phyloP scores from a whole-genome alignment of 2,113 vertebrate genomes.

The Trichechus manatus region DNA sequence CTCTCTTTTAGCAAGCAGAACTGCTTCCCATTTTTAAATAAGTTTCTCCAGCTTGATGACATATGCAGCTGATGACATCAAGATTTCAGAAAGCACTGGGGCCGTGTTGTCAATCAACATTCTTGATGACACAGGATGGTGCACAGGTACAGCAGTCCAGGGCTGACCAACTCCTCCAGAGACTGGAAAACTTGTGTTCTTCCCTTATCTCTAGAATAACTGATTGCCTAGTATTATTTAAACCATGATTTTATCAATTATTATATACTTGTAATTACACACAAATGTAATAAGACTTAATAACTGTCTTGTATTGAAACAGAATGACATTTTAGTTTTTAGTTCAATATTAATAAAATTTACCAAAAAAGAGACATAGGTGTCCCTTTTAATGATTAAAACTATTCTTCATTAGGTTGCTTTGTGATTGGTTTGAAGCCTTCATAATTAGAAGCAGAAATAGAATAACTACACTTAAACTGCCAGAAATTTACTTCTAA shows the following conservation, averaged over 20 bases:
- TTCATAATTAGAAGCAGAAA: not conserved
- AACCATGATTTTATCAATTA: not conserved
- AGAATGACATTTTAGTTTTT: not conserved
- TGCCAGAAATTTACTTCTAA: not conserved
- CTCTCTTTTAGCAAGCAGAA: conserved; percentile 25
- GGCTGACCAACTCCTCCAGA: not conserved
- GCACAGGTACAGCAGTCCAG: not conserved
- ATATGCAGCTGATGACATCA: not conserved
- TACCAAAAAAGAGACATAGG: not conserved
- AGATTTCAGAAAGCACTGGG: not conserved
- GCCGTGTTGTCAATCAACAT: too few species aligned
- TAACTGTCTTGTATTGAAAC: not conserved
- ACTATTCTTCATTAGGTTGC: not conserved
- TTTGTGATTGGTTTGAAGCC: not conserved
- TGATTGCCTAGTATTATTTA: not conserved
- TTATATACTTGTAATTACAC: not conserved
- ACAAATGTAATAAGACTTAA: not conserved
- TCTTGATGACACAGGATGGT: not conserved
- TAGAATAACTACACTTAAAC: not conserved
- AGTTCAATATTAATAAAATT: not conserved
- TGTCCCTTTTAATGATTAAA: conserved; percentile 18
- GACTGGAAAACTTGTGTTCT: not conserved
- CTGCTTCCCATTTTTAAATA: not conserved
- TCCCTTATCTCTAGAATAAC: not conserved
- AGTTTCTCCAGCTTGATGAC: not conserved